Percentiles rank a stretch among this genome's conserved stretches.
Evolutionary conservation across 2,797 vertebrate species (phyloP).

Genomic region (Acanthiza pusilla): DNA sequence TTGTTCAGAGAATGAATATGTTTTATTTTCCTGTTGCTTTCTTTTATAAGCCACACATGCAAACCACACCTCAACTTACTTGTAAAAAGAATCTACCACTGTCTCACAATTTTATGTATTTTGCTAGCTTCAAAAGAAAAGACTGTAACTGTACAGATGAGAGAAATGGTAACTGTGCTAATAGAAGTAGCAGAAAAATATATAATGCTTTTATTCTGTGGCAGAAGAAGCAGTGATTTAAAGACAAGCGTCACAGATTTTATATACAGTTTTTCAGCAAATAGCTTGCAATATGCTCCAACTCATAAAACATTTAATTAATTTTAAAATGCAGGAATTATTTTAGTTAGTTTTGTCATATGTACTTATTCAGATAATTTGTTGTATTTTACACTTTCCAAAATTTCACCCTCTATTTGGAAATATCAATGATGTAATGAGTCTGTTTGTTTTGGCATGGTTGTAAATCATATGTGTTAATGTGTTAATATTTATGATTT

Average conservation of each 20-base stretch:
- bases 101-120: not conserved
- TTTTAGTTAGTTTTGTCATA: constrained; percentile 44
- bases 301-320: constrained; percentile 31
- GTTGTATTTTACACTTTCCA: constrained; percentile 48
- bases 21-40: constrained; percentile 14
- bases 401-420: constrained; percentile 46
- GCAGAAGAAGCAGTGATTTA: not conserved
- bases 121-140: not conserved
- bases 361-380: constrained; percentile 39
- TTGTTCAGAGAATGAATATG: not conserved
- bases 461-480: constrained; percentile 48
- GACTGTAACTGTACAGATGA: not conserved
- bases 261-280: not conserved
- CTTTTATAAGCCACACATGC: not conserved
- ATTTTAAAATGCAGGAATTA: constrained; percentile 31
- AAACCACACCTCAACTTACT: not conserved
- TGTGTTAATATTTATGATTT: constrained; percentile 59
- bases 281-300: constrained; percentile 26
- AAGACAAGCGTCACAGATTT: not conserved
- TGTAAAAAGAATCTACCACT: not conserved
- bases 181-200: not conserved
- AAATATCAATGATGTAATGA: constrained; percentile 45
- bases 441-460: constrained; percentile 50
- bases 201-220: not conserved
- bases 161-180: not conserved